Evolutionary conservation across 2,888 invertebrate genomes (phyloP).

Genomic region (Toxonevra muliebris): DNA sequence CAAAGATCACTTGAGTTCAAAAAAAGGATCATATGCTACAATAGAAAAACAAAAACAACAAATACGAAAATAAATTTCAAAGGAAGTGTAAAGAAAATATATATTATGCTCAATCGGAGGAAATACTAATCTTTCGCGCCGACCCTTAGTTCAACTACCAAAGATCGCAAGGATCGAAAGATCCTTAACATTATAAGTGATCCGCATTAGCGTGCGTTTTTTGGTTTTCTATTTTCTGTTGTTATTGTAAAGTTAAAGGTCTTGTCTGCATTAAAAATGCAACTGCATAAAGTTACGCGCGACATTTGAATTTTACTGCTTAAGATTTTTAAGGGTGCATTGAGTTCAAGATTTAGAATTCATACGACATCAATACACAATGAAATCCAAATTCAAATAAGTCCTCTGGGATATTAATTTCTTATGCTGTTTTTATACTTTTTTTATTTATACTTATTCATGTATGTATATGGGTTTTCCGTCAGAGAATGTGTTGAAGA

Average conservation of each 20-base stretch:
- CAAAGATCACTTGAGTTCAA: conserved; percentile 25
- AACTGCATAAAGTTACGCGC: conserved; percentile 13
- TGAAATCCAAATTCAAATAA: background rate
- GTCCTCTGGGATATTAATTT: conserved; percentile 20
- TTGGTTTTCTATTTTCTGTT: background rate
- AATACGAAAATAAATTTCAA: conserved; percentile 1
- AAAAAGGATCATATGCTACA: conserved; percentile 21
- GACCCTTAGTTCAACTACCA: conserved; percentile 4
- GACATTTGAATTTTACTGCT: conserved; percentile 20
- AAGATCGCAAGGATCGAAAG: too few relatives aligned
- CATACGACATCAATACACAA: background rate
- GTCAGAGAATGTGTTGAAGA: conserved; percentile 14
- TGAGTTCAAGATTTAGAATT: conserved; percentile 1
- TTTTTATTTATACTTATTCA: background rate
- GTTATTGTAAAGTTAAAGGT: conserved; percentile 11
- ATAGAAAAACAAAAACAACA: conserved; percentile 22
- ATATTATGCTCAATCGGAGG: conserved; percentile 3
- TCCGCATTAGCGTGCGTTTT: conserved; percentile 35
- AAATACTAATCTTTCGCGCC: conserved; percentile 21
- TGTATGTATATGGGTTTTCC: background rate
- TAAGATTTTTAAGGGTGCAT: conserved; percentile 1
- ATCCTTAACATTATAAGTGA: background rate
- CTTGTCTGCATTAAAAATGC: conserved; percentile 26
- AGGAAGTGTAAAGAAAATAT: conserved; percentile 22
- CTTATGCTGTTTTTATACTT: background rate